phyloP scores from a whole-genome alignment of 1,140 invertebrate genomes.

The Drosophila pandora region DNA sequence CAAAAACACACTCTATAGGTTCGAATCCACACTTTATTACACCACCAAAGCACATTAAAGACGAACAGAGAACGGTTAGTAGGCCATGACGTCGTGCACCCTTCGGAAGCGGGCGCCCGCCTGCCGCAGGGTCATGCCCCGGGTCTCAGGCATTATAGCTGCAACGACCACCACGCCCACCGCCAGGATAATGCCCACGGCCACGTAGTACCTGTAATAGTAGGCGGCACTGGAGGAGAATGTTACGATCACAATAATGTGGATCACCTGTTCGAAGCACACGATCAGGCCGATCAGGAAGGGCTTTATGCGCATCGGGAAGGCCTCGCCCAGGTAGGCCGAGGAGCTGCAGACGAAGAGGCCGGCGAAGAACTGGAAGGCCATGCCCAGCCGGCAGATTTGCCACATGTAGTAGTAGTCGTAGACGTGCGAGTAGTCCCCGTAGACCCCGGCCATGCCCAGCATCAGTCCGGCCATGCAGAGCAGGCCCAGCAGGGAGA shows the following conservation, averaged over 20 bases:
- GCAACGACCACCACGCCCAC: constrained; percentile 50
- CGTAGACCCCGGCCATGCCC: constrained; percentile 58
- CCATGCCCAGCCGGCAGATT: constrained; percentile 47
- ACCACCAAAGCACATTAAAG: not conserved
- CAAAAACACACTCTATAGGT: not conserved
- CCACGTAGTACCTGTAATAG: constrained; percentile 52
- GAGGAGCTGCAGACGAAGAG: constrained; percentile 51
- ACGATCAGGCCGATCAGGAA: constrained; percentile 58
- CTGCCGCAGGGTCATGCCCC: constrained; percentile 50
- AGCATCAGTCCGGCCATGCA: constrained; percentile 65
- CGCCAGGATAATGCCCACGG: constrained; percentile 59
- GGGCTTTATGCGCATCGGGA: constrained; percentile 59
- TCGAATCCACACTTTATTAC: constrained; percentile 19
- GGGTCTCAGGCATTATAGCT: constrained; percentile 64
- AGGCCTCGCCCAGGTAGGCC: constrained; percentile 65
- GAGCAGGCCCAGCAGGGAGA: constrained; percentile 48
- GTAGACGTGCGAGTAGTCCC: constrained; percentile 1
- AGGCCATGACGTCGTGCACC: constrained; percentile 41
- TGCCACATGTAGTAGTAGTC: constrained; percentile 47
- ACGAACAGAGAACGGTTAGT: constrained; percentile 3
- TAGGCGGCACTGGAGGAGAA: not conserved
- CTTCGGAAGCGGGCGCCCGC: constrained; percentile 59
- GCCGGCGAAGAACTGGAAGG: constrained; percentile 71
- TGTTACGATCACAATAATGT: constrained; percentile 63
- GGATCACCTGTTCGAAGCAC: constrained; percentile 62